Percentiles rank a stretch among this genome's conserved stretches.
Conservation (phyloP, 1,140 invertebrate species). For the Temnothorax curvispinosus region DNA sequence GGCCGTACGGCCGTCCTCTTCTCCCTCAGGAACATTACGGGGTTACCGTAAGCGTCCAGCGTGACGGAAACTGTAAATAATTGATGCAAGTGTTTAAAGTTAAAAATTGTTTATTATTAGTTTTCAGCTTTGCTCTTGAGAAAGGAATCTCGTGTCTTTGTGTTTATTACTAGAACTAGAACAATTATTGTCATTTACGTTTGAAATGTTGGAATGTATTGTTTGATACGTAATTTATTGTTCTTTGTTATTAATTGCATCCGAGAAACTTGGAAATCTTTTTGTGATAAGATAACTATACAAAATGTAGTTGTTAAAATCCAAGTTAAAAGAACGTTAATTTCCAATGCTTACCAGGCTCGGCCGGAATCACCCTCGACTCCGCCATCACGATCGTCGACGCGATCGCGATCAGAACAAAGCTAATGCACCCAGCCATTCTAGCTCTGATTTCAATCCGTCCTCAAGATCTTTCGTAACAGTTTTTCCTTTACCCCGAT, state of each 20-base stretch:
- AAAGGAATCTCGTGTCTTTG: background rate
- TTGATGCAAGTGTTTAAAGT: background rate
- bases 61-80: slow-evolving; percentile 73
- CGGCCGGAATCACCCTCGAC: slow-evolving; percentile 50
- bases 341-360: slow-evolving; percentile 64
- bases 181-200: background rate
- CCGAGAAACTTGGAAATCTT: background rate
- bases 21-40: slow-evolving; percentile 70
- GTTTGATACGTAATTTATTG: background rate
- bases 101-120: background rate
- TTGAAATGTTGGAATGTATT: background rate
- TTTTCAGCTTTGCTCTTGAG: background rate
- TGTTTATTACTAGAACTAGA: too few species aligned
- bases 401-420: slow-evolving; percentile 56
- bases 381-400: slow-evolving; percentile 40
- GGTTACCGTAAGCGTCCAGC: slow-evolving; percentile 68
- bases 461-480: background rate
- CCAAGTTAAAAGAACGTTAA: background rate
- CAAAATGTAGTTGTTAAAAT: background rate
- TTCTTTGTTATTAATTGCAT: background rate
- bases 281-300: background rate
- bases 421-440: slow-evolving; percentile 58
- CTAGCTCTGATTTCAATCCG: background rate
- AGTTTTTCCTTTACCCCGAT: background rate
- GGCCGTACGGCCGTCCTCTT: slow-evolving; percentile 70